A percentile compares a stretch with the other conserved stretches of the same genome.
Evolutionary conservation across 2,888 invertebrate species (phyloP).

Genomic region (Rhagonycha fulva): DNA sequence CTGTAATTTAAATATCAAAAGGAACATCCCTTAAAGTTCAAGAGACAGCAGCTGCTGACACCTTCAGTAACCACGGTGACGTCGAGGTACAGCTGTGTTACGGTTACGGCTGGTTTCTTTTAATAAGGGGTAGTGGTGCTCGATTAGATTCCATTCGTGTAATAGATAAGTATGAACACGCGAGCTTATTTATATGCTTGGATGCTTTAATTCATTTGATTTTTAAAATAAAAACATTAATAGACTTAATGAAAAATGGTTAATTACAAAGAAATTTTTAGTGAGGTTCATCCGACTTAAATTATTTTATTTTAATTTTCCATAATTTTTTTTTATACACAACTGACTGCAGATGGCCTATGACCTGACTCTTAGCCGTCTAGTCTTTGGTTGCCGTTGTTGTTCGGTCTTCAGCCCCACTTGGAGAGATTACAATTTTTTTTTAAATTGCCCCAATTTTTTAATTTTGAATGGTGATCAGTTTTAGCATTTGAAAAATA

Average conservation of each 20-base stretch:
- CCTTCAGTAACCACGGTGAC: conserved; percentile 37
- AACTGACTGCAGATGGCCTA: no score
- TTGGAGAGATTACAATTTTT: no score
- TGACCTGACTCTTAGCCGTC: no score
- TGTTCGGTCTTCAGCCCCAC: no score
- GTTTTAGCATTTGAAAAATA: no score
- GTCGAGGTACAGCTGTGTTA: conserved; percentile 36
- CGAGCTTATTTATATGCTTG: conserved; percentile 35
- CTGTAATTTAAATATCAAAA: conserved; percentile 19
- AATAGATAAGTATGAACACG: conserved; percentile 35
- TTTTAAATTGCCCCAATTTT: no score
- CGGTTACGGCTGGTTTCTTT: conserved; percentile 35
- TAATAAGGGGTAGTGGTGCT: conserved; percentile 27
- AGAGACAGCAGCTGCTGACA: conserved; percentile 26
- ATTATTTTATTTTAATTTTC: no score
- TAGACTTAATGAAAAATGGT: background rate
- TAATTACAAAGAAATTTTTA: background rate
- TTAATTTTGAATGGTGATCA: no score
- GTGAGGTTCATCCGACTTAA: no score
- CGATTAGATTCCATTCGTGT: conserved; percentile 36
- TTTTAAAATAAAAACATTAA: conserved; percentile 7
- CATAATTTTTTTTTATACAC: no score
- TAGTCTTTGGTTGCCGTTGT: no score
- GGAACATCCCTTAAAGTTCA: background rate
- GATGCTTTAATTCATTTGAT: conserved; percentile 23